Conservation (phyloP, 1,140 invertebrate genomes). For the Megalonaias nervosa region DNA sequence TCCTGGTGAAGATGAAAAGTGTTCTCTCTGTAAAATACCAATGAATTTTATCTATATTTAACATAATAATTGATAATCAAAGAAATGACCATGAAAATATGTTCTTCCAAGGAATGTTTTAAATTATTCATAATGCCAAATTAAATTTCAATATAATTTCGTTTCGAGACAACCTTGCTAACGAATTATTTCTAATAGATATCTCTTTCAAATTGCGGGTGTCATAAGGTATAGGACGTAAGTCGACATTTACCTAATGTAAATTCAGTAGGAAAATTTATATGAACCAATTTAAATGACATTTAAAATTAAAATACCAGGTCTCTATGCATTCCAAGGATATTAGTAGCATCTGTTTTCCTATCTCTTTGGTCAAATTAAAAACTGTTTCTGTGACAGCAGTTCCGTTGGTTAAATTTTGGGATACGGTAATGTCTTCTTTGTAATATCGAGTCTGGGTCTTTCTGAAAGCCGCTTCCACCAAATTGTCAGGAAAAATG, state of each 20-base stretch:
- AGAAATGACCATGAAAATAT: conserved; percentile 85
- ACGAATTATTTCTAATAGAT: not conserved
- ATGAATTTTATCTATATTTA: too few species aligned
- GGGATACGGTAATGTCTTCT: too few species aligned
- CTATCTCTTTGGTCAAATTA: conserved; percentile 39
- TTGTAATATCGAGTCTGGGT: too few species aligned
- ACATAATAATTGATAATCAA: too few species aligned
- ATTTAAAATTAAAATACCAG: too few species aligned
- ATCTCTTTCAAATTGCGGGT: not conserved
- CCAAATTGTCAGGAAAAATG: too few species aligned
- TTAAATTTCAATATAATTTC: not conserved
- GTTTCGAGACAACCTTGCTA: too few species aligned
- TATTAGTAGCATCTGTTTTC: conserved; percentile 85
- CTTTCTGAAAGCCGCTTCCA: too few species aligned
- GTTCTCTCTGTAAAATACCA: not conserved
- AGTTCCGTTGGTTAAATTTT: conserved; percentile 8
- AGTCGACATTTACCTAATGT: not conserved
- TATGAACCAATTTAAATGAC: not conserved
- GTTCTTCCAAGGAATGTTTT: conserved; percentile 49
- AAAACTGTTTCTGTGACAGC: conserved; percentile 14
- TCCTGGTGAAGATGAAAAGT: conserved; percentile 85
- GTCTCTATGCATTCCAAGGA: conserved; percentile 75
- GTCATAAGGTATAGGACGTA: not conserved
- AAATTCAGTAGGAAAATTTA: not conserved
- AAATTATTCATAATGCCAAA: too few species aligned